phyloP scores from a whole-genome alignment of 2,888 invertebrate species.

The Drosophila niveifrons region DNA sequence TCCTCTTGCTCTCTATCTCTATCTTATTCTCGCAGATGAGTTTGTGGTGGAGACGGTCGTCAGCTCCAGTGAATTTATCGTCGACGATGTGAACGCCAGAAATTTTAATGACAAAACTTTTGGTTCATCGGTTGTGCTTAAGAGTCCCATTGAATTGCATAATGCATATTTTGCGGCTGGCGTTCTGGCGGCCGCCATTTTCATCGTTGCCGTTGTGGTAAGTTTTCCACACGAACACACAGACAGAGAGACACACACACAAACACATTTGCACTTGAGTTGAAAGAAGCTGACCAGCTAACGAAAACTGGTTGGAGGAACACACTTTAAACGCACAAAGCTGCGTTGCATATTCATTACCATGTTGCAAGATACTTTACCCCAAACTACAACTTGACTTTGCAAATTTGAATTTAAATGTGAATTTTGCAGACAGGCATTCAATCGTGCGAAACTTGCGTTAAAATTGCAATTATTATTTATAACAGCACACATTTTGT shows the following conservation, averaged over 20 bases:
- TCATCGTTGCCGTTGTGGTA: slow-evolving; percentile 91
- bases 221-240: slow-evolving; percentile 77
- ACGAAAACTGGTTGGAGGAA: slow-evolving; percentile 59
- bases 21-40: slow-evolving; percentile 87
- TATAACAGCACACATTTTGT: background rate
- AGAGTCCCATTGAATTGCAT: slow-evolving; percentile 88
- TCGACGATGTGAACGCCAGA: slow-evolving; percentile 85
- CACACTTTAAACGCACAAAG: slow-evolving; percentile 61
- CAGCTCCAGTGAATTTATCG: slow-evolving; percentile 86
- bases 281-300: slow-evolving; percentile 59
- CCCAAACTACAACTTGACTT: slow-evolving; percentile 28
- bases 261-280: background rate
- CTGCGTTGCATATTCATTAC: slow-evolving; percentile 77
- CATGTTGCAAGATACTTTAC: slow-evolving; percentile 55
- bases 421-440: background rate
- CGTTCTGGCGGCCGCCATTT: slow-evolving; percentile 90
- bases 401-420: slow-evolving; percentile 57
- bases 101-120: slow-evolving; percentile 86
- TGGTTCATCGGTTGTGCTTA: slow-evolving; percentile 84
- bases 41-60: slow-evolving; percentile 90
- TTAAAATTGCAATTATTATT: slow-evolving; percentile 10
- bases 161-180: slow-evolving; percentile 93
- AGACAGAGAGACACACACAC: slow-evolving; percentile 20
- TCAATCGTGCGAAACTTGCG: slow-evolving; percentile 13
- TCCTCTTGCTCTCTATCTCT: background rate